Conservation (phyloP, 1,140 invertebrate species). For the Psilanteris sp. region DNA sequence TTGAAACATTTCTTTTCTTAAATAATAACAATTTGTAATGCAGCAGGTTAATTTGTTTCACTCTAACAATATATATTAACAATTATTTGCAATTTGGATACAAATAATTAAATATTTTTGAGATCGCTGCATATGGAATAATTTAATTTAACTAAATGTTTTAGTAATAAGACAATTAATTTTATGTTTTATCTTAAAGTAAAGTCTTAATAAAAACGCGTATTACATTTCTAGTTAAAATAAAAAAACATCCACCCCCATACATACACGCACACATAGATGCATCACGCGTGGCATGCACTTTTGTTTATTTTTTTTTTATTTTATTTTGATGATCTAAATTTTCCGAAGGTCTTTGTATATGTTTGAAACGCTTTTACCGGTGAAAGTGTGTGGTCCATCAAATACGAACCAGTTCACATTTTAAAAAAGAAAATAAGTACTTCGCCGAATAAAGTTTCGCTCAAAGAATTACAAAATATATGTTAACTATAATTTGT, state of each 20-base stretch:
- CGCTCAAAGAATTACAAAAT: slow-evolving; percentile 30
- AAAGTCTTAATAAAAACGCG: slow-evolving; percentile 6
- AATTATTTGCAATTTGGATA: slow-evolving; percentile 17
- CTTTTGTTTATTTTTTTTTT: not conserved
- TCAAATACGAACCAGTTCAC: slow-evolving; percentile 52
- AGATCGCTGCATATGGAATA: slow-evolving; percentile 38
- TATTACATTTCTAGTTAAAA: no score
- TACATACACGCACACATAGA: no score
- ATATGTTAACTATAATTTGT: slow-evolving; percentile 21
- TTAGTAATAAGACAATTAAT: slow-evolving; percentile 18
- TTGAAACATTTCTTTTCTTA: slow-evolving; percentile 43
- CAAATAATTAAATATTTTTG: slow-evolving; percentile 38
- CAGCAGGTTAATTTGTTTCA: slow-evolving; percentile 43
- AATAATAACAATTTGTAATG: slow-evolving; percentile 36
- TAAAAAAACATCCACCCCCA: no score
- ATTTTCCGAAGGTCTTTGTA: slow-evolving; percentile 34
- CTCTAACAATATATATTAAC: slow-evolving; percentile 22
- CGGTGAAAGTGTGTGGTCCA: slow-evolving; percentile 52
- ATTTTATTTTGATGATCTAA: slow-evolving; percentile 24
- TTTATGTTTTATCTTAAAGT: slow-evolving; percentile 28
- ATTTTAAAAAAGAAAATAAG: slow-evolving; percentile 10
- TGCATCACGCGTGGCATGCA: no score
- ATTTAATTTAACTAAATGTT: no score
- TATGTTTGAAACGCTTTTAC: slow-evolving; percentile 38
- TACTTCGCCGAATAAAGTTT: slow-evolving; percentile 26